Percentiles rank a stretch among this genome's conserved stretches.
These are phyloP conservation scores for Python bivittatus DNA, from an alignment of 2,113 vertebrate species.

Conservation along the genomic window DNA sequence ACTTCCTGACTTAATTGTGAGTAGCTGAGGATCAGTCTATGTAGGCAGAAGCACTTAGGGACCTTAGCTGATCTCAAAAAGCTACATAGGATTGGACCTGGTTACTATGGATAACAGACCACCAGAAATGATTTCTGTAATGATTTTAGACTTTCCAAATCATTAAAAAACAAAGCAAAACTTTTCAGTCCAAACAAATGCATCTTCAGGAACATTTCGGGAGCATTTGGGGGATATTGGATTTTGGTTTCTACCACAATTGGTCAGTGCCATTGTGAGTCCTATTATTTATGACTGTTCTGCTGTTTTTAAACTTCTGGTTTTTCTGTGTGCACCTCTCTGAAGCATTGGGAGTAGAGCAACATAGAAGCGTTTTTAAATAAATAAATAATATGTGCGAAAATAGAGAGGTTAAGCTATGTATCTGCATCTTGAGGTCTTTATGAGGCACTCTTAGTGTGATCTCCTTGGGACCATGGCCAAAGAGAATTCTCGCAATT, in stretches of 20 bases:
- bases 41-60: background rate
- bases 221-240: background rate
- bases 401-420: background rate
- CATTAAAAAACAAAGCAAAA: too few species aligned
- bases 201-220: background rate
- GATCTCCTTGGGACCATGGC: background rate
- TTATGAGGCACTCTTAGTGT: background rate
- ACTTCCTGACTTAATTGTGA: background rate
- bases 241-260: background rate
- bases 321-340: background rate
- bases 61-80: background rate
- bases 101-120: background rate
- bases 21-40: background rate
- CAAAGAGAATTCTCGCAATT: background rate
- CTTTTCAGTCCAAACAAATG: background rate
- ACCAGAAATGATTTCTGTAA: background rate
- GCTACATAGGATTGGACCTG: background rate
- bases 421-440: background rate
- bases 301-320: background rate
- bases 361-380: background rate
- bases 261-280: background rate
- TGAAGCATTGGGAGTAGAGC: background rate
- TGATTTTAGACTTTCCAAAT: background rate
- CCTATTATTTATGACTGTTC: background rate
- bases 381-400: background rate